These are phyloP conservation scores for Teinopalpus imperialis DNA, from an alignment of 2,888 invertebrate genomes.

Conservation along the genomic window DNA sequence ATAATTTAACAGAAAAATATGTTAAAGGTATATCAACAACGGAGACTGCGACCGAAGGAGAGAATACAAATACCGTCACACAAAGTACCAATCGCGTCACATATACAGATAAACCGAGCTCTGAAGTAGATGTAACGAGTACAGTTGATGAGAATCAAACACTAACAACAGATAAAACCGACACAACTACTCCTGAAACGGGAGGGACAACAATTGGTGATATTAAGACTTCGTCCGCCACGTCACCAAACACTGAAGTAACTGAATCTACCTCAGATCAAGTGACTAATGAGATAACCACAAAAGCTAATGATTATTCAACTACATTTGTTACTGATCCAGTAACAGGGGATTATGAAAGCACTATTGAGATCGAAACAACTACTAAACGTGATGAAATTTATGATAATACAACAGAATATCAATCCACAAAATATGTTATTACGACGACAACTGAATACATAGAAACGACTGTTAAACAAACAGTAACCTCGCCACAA, in stretches of 20 bases:
- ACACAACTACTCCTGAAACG: too few species aligned
- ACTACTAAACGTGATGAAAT: conserved; percentile 3
- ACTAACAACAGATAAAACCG: too few species aligned
- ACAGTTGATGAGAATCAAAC: neutral
- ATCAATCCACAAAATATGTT: conserved; percentile 1
- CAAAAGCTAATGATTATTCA: neutral
- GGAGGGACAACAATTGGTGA: too few species aligned
- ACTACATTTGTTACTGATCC: neutral
- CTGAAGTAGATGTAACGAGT: neutral
- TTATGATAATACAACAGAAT: neutral
- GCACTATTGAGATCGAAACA: neutral
- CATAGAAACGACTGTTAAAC: neutral
- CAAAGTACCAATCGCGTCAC: neutral
- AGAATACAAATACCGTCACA: neutral
- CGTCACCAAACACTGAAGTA: too few species aligned
- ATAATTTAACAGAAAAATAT: too few species aligned
- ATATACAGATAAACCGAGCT: neutral
- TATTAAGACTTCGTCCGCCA: too few species aligned
- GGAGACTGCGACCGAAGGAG: neutral
- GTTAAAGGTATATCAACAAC: conserved; percentile 1
- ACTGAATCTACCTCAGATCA: too few species aligned
- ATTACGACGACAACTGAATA: neutral
- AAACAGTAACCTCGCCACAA: conserved; percentile 11
- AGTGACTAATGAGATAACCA: too few species aligned
- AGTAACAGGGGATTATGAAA: conserved; percentile 3